Evolutionary conservation across 64 coral and sea anemone genomes (phyloP).

Genomic region (Montipora capricornis): DNA sequence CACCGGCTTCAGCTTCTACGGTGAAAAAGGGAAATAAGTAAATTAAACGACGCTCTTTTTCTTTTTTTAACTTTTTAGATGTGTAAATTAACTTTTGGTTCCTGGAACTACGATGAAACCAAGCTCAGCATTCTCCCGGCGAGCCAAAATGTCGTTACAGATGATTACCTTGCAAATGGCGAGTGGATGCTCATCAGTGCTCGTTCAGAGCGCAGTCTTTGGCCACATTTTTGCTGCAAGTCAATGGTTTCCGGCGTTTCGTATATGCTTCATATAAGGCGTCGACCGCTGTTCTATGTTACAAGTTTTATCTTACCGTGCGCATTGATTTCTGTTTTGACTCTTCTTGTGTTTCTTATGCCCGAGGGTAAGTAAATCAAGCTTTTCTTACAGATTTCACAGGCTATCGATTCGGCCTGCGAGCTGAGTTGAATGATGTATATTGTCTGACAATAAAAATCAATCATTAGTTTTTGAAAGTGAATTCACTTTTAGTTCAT

Average conservation of each 20-base stretch:
- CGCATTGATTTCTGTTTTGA: constrained; percentile 84
- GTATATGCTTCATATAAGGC: constrained; percentile 83
- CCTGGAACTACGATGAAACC: constrained; percentile 84
- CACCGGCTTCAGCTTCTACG: too few species aligned
- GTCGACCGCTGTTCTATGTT: constrained; percentile 77
- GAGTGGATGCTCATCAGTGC: constrained; percentile 87
- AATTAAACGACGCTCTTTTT: background rate
- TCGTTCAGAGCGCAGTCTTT: constrained; percentile 49
- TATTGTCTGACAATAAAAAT: background rate
- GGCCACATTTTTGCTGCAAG: constrained; percentile 83
- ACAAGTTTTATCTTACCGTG: constrained; percentile 95
- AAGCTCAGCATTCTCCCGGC: constrained; percentile 72
- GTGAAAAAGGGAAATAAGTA: background rate
- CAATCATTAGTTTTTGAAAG: background rate
- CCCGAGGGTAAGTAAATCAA: constrained; percentile 69
- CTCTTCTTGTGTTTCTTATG: constrained; percentile 84
- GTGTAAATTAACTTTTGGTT: constrained; percentile 87
- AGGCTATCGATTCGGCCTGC: background rate
- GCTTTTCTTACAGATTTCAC: too few species aligned
- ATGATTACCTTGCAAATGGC: constrained; percentile 66
- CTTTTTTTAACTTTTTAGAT: constrained; percentile 14
- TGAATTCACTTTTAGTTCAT: too few species aligned
- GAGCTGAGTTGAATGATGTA: background rate
- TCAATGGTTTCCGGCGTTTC: constrained; percentile 76
- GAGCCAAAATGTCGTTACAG: constrained; percentile 28